These are phyloP conservation scores for Cossypha dichroa DNA, from an alignment of 2,797 vertebrate species.

Conservation along the genomic window DNA sequence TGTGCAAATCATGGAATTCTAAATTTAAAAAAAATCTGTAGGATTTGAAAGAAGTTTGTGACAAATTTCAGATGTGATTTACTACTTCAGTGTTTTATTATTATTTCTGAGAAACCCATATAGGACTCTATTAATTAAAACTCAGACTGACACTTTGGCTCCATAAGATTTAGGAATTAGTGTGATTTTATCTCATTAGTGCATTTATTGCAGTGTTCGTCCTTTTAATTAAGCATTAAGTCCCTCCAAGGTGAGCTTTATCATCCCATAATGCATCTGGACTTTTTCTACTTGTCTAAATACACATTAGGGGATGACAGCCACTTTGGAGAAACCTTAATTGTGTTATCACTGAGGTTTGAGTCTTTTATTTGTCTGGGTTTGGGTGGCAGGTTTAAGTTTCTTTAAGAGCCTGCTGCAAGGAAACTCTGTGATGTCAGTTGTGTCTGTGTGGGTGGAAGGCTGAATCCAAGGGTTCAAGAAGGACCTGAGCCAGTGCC, in stretches of 20 bases:
- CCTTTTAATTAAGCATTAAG: conserved; percentile 60
- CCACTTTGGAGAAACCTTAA: conserved; percentile 15
- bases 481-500: neutral
- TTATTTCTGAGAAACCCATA: conserved; percentile 71
- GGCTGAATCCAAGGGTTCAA: neutral
- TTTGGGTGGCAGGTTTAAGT: neutral
- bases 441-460: rapidly evolving
- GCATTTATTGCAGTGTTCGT: conserved; percentile 51
- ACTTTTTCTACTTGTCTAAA: conserved; percentile 31
- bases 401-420: neutral
- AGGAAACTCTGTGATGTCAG: neutral
- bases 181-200: conserved; percentile 60
- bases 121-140: conserved; percentile 76
- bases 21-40: neutral
- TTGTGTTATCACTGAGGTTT: neutral
- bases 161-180: conserved; percentile 65
- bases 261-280: conserved; percentile 55
- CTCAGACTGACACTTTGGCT: conserved; percentile 32
- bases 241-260: conserved; percentile 62
- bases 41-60: neutral
- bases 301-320: conserved; percentile 13
- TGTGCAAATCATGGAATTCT: neutral
- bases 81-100: conserved; percentile 58
- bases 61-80: conserved; percentile 36
- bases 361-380: neutral